Evolutionary conservation across 2,888 invertebrate genomes (phyloP).

Genomic region (Sthenelais limicola): DNA sequence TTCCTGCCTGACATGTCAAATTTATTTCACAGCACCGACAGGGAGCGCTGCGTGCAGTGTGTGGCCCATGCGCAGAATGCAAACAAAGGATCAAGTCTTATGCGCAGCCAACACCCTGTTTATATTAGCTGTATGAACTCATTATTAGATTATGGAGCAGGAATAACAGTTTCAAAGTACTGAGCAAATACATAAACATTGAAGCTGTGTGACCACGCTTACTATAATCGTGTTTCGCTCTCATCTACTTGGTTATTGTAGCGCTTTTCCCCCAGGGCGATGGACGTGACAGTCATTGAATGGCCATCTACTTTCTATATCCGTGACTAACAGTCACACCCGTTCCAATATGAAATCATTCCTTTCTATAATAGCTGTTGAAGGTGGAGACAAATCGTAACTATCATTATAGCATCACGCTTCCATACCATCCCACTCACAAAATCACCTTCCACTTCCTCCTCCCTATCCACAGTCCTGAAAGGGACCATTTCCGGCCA

Average conservation of each 20-base stretch:
- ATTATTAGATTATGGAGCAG: slow-evolving; percentile 25
- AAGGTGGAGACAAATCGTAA: no score
- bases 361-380: no score
- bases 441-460: no score
- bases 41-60: background rate
- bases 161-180: slow-evolving; percentile 39
- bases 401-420: no score
- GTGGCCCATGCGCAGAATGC: background rate
- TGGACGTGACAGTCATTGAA: slow-evolving; percentile 10
- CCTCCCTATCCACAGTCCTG: no score
- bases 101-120: slow-evolving; percentile 7
- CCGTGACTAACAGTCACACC: no score
- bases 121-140: background rate
- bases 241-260: slow-evolving; percentile 38
- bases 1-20: slow-evolving; percentile 6
- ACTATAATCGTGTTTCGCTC: slow-evolving; percentile 31
- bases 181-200: slow-evolving; percentile 33
- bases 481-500: no score
- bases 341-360: no score
- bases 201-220: slow-evolving; percentile 29
- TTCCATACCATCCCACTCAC: no score
- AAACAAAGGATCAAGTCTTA: slow-evolving; percentile 27
- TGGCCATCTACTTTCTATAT: no score
- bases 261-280: background rate
- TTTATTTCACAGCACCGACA: background rate